Percentiles rank a stretch among this genome's conserved stretches.
Evolutionary conservation across 1,140 invertebrate genomes (phyloP).

Genomic region (Drosophila nigrodunni): DNA sequence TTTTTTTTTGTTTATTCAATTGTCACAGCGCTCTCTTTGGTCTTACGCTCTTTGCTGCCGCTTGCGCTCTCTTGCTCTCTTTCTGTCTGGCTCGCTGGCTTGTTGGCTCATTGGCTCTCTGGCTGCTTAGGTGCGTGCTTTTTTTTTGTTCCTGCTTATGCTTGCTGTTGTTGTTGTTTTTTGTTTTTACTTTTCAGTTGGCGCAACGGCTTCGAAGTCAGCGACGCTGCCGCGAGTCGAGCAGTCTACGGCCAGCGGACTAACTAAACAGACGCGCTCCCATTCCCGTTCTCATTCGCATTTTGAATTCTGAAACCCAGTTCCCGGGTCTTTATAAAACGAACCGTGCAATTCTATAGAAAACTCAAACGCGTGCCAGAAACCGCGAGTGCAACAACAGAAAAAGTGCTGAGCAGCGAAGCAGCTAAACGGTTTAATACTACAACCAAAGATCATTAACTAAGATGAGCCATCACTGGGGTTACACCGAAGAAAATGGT

Average conservation of each 20-base stretch:
- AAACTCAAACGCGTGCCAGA: conserved; percentile 60
- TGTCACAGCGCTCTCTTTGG: conserved; percentile 21
- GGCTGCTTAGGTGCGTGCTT: conserved; percentile 63
- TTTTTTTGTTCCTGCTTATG: conserved; percentile 23
- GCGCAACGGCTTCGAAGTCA: conserved; percentile 58
- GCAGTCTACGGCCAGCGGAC: conserved; percentile 73
- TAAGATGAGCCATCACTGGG: conserved; percentile 83
- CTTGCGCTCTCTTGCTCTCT: conserved; percentile 29
- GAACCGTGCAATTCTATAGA: conserved; percentile 34
- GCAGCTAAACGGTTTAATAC: neutral
- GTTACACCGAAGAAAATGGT: conserved; percentile 82
- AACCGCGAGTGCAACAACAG: conserved; percentile 57
- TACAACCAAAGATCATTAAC: conserved; percentile 26
- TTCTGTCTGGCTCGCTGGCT: no score
- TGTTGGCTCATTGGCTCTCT: conserved; percentile 20
- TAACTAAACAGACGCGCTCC: conserved; percentile 62
- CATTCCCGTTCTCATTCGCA: conserved; percentile 13
- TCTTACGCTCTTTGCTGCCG: conserved; percentile 23
- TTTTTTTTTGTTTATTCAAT: conserved; percentile 1
- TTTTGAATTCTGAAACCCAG: neutral
- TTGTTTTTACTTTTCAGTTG: conserved; percentile 44
- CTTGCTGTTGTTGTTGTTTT: conserved; percentile 13
- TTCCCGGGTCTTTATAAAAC: conserved; percentile 57
- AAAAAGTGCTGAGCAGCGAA: neutral
- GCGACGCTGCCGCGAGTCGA: conserved; percentile 54